Base-by-base conservation (phyloP, 2,113 vertebrate species). In the Colistium nudipinnis region DNA sequence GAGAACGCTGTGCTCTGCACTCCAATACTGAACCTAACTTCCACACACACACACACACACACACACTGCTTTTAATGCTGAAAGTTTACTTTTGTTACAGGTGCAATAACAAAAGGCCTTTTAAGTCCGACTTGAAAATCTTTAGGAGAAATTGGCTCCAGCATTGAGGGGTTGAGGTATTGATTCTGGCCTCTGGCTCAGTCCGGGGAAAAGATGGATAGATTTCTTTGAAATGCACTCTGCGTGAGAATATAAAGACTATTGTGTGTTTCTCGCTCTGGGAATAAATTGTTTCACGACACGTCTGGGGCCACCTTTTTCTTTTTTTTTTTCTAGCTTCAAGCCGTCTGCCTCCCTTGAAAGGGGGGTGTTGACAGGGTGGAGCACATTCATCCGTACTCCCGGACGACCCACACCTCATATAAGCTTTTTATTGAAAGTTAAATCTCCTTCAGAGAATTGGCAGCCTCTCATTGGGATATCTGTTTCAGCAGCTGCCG, bases 61-160 rank as follows among this genome's bases (percentile, higher is more conserved):
- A 10, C 43, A 4, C 43, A 9, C 19, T 45, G 80, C 83, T 82
- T 85, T 83, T 79, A 83, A 81, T 80, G 80, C 80, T 60, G 27
- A 86, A 91, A 92, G 90, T 94, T 90, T 90, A 90, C 89, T 93
- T 92, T 91, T 88, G 89, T 91, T 92, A 83, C 86, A 90, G 86
- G 84, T 90, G 88, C 89, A 90, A 88, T 92, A 91, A 92, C 89
- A 90, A 92, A 92, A 91, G 90, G 81, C 88, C 88, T 92, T 94
- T 93, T 90, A 92, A 92, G 89, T 91, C 81, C 74, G 89, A 90
- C 91, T 93, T 88, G 74, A 91, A 92, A 94, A 93, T 92, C 92
- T 93, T 92, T 92, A 90, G 88, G 84, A 91, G 90, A 90, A 92
- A 92, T 94, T 91, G 92, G 92, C 91, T 90, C 72, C 84, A 85